Conservation (phyloP, 92 coral and sea anemone genomes). For the Parazoanthus atlanticus region DNA sequence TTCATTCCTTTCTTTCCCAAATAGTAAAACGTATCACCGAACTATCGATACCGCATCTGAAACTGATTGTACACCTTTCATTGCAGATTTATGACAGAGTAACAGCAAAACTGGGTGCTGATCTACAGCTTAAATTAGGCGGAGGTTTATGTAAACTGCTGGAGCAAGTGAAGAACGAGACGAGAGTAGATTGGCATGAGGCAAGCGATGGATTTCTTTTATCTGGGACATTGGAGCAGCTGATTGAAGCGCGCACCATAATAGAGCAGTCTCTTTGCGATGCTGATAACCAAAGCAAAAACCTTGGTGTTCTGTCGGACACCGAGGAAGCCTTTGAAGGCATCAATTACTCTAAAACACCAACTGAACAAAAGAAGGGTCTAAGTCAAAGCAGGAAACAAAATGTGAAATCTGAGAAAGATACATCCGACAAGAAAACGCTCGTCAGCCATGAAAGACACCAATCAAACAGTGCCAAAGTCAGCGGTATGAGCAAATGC, state of each 20-base stretch:
- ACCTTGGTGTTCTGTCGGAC: not conserved
- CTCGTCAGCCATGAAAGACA: too few species aligned
- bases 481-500: too few species aligned
- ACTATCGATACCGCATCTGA: not conserved
- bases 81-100: constrained; percentile 26
- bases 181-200: constrained; percentile 26
- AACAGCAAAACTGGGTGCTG: constrained; percentile 24
- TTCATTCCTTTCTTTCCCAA: too few species aligned
- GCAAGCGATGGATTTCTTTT: constrained; percentile 31
- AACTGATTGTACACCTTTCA: not conserved
- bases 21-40: too few species aligned
- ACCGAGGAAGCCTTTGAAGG: not conserved
- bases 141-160: not conserved
- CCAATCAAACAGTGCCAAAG: too few species aligned
- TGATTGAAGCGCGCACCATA: not conserved
- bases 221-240: constrained; percentile 34
- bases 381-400: not conserved
- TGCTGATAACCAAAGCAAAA: not conserved
- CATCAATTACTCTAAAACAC: not conserved
- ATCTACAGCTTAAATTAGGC: not conserved
- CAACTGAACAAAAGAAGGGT: not conserved
- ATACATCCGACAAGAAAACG: not conserved
- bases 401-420: not conserved
- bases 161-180: constrained; percentile 4
- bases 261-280: not conserved